Percentiles rank a stretch among this genome's conserved stretches.
Conservation (phyloP, 2,797 vertebrate genomes). For the Myotis vivesi region DNA sequence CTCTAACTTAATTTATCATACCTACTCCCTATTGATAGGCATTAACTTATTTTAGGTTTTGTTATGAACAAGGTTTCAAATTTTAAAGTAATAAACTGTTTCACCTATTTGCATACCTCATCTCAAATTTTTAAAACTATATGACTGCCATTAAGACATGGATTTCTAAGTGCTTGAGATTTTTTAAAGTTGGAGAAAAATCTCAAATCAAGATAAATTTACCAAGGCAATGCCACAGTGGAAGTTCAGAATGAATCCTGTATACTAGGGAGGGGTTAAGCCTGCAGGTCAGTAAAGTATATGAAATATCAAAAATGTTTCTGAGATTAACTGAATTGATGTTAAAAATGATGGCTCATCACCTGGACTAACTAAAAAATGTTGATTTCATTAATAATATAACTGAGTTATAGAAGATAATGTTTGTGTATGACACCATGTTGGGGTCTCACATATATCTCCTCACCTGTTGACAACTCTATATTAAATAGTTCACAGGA, state of each 20-base stretch:
- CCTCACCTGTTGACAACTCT: not conserved
- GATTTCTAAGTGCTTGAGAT: not conserved
- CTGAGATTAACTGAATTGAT: not conserved
- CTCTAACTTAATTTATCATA: not conserved
- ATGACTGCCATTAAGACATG: not conserved
- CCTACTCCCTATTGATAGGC: not conserved
- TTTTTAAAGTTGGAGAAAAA: not conserved
- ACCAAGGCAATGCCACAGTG: not conserved
- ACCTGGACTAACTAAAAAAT: not conserved
- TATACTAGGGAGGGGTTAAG: not conserved
- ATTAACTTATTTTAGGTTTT: slow-evolving; percentile 37
- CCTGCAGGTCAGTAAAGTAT: not conserved
- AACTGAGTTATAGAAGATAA: not conserved
- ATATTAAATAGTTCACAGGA: not conserved
- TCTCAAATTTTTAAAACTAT: not conserved
- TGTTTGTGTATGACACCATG: not conserved
- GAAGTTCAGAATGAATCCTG: not conserved
- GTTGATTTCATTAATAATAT: slow-evolving; percentile 10
- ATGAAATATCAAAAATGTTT: not conserved
- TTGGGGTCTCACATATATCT: not conserved
- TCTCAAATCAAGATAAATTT: not conserved
- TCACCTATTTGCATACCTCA: not conserved
- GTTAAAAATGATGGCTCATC: not conserved
- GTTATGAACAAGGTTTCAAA: not conserved
- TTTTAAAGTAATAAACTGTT: slow-evolving; percentile 29